Evolutionary conservation across 2,888 invertebrate genomes (phyloP).

Genomic region (Carabus problematicus): DNA sequence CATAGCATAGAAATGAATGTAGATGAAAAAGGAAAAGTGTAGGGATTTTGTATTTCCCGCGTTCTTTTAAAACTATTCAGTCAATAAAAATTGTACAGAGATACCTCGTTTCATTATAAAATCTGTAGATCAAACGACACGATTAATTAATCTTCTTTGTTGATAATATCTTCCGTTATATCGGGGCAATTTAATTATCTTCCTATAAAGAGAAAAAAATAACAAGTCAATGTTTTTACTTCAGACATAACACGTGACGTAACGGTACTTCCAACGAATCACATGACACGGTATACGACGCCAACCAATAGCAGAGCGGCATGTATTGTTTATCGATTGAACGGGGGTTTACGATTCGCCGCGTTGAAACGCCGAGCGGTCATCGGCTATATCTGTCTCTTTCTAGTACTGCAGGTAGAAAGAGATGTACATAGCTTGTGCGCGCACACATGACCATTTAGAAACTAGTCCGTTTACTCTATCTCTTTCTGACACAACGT

Average conservation of each 20-base stretch:
- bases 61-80: background rate
- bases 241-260: slow-evolving; percentile 11
- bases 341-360: slow-evolving; percentile 20
- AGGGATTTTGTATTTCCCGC: slow-evolving; percentile 49
- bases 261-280: slow-evolving; percentile 27
- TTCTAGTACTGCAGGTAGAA: slow-evolving; percentile 26
- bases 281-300: slow-evolving; percentile 1
- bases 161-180: too few relatives aligned
- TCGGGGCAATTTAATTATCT: too few relatives aligned
- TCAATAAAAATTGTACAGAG: too few relatives aligned
- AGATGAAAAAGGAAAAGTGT: slow-evolving; percentile 1
- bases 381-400: slow-evolving; percentile 8
- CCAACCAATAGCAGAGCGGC: slow-evolving; percentile 30
- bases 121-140: too few relatives aligned
- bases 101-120: too few relatives aligned
- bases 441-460: background rate
- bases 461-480: background rate
- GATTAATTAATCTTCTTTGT: too few relatives aligned
- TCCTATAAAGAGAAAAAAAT: too few relatives aligned
- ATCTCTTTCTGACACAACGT: slow-evolving; percentile 1
- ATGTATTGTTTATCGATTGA: slow-evolving; percentile 37
- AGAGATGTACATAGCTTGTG: slow-evolving; percentile 20
- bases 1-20: background rate
- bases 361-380: background rate
- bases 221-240: slow-evolving; percentile 18